Base-by-base conservation (phyloP, 2,888 invertebrate genomes). In the Anagyrus pseudococci region DNA sequence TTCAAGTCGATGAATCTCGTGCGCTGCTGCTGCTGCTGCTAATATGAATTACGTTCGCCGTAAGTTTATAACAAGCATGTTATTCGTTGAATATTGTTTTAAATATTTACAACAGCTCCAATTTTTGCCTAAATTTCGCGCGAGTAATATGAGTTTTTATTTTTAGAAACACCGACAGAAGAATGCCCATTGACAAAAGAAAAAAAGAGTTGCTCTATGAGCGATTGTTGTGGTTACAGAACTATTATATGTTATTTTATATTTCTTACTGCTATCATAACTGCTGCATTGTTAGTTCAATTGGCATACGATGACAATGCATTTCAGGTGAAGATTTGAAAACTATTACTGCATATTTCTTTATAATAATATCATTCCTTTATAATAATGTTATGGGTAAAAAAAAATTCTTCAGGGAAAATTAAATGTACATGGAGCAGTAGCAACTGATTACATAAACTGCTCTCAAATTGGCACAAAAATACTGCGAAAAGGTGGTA, bases 391-490 rank as follows among this genome's bases (percentile, higher is more conserved):
- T 46, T 43, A 19, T 3, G 8, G 3, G 23, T 46, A 22, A 2
- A 13, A 46, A 46, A 23, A 17, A 13, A 4, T 43, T 17, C 15
- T 48, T 54, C 40, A 77, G 77, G 66, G 61, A 48, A 68, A 54
- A 50, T 58, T 64, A 40, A 68, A 69, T 55, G 25, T 66, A 43
- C 91, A 91, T 82, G 92, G 92, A 53, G 90, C 89, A 72, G 91
- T 92, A 64, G 88, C 90, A 20, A 86, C 89, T 49, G 90, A 88
- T 71, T 84, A 85, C 72, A 83, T 84, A 68, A 84, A 86, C 73
- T 93, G 93, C 82, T 90, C 92, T 23, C 83, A 85, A 71, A 86
- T 90, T 59, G 93, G 92, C 50, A 85, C 88, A 17, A 83, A 84
- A 70, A 83, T 88, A 72, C 82, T 93, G 70, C 85, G 87, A 78